A percentile compares a stretch with the other conserved stretches of the same genome.
Evolutionary conservation across 1,140 invertebrate species (phyloP).

Genomic region (Zaprionus davidi): DNA sequence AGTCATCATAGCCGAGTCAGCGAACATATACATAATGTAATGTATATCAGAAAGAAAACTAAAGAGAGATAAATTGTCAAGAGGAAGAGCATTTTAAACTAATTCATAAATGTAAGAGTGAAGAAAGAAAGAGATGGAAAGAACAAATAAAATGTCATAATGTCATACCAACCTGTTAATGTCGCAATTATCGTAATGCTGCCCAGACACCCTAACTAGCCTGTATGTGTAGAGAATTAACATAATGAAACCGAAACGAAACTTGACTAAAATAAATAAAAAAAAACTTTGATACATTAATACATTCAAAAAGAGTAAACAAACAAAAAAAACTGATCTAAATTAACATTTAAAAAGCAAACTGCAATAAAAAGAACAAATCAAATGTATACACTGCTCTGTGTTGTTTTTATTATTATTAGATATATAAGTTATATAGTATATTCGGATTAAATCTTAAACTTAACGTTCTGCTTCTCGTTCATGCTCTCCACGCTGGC

Average conservation of each 20-base stretch:
- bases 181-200: constrained; percentile 63
- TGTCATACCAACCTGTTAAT: constrained; percentile 48
- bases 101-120: constrained; percentile 43
- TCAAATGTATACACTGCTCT: constrained; percentile 17
- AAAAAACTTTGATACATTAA: constrained; percentile 72
- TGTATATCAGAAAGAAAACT: constrained; percentile 32
- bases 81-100: constrained; percentile 34
- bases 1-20: constrained; percentile 45
- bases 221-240: constrained; percentile 71
- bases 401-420: constrained; percentile 34
- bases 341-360: constrained; percentile 53
- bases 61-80: constrained; percentile 49
- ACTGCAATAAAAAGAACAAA: constrained; percentile 64
- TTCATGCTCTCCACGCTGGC: constrained; percentile 72
- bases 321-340: constrained; percentile 34
- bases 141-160: constrained; percentile 35
- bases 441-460: constrained; percentile 65
- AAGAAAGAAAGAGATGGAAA: not conserved
- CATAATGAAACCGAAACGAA: constrained; percentile 39
- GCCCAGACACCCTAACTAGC: constrained; percentile 53
- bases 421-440: not conserved
- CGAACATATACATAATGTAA: constrained; percentile 46
- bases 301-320: constrained; percentile 20
- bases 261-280: constrained; percentile 47
- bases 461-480: constrained; percentile 76